A percentile compares a stretch with the other conserved stretches of the same genome.
Conservation (phyloP, 2,888 invertebrate genomes). For the Diadegma fenestrale region DNA sequence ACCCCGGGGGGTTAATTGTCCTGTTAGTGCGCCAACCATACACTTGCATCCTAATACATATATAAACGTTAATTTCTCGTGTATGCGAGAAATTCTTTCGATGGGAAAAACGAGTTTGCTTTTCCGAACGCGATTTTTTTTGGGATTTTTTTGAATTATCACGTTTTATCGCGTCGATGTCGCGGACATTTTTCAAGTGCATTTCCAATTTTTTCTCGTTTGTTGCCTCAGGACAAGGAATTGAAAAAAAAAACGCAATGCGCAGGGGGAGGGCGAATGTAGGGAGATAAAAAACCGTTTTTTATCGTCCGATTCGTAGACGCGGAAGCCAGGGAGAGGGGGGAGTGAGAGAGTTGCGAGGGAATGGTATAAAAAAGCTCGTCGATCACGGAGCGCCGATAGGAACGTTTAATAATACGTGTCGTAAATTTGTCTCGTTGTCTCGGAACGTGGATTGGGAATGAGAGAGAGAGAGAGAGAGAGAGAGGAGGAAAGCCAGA, state of each 20-base stretch:
- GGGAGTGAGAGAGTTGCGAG: not conserved
- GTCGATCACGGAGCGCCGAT: conserved; percentile 39
- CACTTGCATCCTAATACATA: conserved; percentile 13
- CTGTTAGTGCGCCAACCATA: conserved; percentile 74
- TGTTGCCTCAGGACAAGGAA: not conserved
- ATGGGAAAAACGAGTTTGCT: not conserved
- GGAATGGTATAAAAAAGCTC: not conserved
- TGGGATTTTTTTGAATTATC: not conserved
- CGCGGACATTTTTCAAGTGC: not conserved
- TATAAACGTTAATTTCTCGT: not conserved
- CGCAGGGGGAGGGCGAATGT: not conserved
- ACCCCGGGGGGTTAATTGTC: conserved; percentile 81
- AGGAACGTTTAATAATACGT: conserved; percentile 68
- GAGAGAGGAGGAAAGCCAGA: not conserved
- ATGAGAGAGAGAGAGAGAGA: not conserved
- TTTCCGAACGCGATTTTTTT: not conserved
- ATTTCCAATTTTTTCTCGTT: not conserved
- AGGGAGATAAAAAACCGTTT: not conserved
- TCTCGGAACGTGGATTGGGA: conserved; percentile 38
- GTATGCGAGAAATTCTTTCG: not conserved
- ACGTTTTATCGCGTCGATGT: not conserved
- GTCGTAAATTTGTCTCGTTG: conserved; percentile 74
- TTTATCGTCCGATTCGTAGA: conserved; percentile 4
- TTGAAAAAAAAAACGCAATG: not conserved
- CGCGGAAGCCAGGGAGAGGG: conserved; percentile 11